Conservation (phyloP, 2,113 vertebrate species). For the Polypterus bichir region DNA sequence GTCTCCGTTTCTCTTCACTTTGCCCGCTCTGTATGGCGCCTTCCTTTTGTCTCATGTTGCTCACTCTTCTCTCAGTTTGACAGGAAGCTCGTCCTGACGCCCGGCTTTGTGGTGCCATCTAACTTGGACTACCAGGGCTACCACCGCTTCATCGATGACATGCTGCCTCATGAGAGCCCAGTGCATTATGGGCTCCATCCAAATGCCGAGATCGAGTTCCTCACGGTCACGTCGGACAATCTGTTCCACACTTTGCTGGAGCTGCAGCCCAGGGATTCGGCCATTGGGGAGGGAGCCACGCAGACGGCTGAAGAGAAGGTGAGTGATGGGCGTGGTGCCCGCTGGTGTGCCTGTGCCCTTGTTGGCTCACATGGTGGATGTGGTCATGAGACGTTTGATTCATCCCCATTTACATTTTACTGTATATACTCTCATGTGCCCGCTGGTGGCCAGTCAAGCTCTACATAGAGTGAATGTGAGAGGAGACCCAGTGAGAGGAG, state of each 20-base stretch:
- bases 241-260: conserved; percentile 61
- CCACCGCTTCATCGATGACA: conserved; percentile 52
- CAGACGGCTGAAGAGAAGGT: conserved; percentile 67
- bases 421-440: too few species aligned
- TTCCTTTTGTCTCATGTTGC: too few species aligned
- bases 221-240: conserved; percentile 53
- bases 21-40: too few species aligned
- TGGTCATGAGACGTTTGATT: neutral
- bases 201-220: conserved; percentile 55
- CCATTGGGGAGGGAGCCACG: conserved; percentile 45
- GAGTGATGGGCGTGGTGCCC: conserved; percentile 14
- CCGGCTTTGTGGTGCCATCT: conserved; percentile 43
- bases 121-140: conserved; percentile 42
- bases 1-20: too few species aligned
- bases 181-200: conserved; percentile 48
- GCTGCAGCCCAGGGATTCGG: conserved; percentile 55
- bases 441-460: too few species aligned
- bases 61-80: conserved; percentile 40
- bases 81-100: conserved; percentile 45
- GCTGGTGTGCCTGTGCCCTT: neutral
- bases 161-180: conserved; percentile 47
- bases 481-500: too few species aligned
- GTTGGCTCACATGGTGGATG: too few species aligned
- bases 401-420: neutral
- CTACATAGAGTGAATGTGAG: too few species aligned